Evolutionary conservation across 2,888 invertebrate species (phyloP).

Genomic region (Penaeus monodon): DNA sequence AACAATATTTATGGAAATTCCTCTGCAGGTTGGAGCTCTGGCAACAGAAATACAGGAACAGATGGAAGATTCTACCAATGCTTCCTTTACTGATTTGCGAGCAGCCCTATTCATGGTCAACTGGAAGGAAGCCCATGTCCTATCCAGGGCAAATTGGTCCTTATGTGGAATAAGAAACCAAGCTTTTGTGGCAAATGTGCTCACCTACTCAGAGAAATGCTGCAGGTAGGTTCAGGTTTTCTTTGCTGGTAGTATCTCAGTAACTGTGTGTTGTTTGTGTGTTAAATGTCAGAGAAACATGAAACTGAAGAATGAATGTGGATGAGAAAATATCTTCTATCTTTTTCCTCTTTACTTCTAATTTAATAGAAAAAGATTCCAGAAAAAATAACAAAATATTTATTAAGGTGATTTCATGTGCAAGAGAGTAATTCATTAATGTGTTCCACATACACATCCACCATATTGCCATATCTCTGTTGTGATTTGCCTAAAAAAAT

Average conservation of each 20-base stretch:
- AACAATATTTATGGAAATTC: not conserved
- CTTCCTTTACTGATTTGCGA: slow-evolving; percentile 67
- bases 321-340: no score
- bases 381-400: no score
- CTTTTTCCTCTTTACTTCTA: no score
- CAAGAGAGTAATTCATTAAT: no score
- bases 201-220: slow-evolving; percentile 57
- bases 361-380: no score
- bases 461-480: no score
- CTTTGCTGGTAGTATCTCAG: not conserved
- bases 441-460: no score
- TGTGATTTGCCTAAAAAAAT: not conserved
- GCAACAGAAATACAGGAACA: slow-evolving; percentile 32
- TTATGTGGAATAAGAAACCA: slow-evolving; percentile 67
- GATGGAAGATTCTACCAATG: slow-evolving; percentile 46
- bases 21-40: slow-evolving; percentile 37
- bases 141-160: slow-evolving; percentile 67
- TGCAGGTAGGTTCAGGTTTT: slow-evolving; percentile 35
- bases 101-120: slow-evolving; percentile 66
- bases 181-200: slow-evolving; percentile 68
- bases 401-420: no score
- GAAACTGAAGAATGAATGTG: no score
- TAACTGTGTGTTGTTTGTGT: no score
- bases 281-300: no score
- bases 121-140: slow-evolving; percentile 64